Evolutionary conservation across 2,113 vertebrate species (phyloP), one percentile per base, ranked within the genome.

Genomic region (Cyprinus carpio): DNA sequence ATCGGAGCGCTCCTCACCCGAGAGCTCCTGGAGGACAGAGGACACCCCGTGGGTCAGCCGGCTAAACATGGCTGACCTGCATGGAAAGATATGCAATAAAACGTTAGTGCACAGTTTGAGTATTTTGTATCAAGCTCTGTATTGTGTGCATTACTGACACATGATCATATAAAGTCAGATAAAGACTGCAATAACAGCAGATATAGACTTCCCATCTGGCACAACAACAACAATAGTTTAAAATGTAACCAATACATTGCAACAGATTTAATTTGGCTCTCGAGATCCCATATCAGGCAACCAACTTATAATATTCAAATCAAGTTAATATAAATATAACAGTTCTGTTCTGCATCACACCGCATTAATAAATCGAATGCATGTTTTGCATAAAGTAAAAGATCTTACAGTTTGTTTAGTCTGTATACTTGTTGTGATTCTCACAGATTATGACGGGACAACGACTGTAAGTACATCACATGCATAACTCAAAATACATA

Each of bases 11-110:
- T 96, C 94, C 87, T 95, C 94, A 85, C 96, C 96, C 23, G 96
- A 97, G 76, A 98, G 92, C 89, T 99, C 97, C 84, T 98, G 96
- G 82, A 98, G 92, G 89, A 98, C 96, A 0, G 93, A 95, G 88
- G 86, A 96, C 81, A 92, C 88, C 11, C 92, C 92, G 75, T 92
- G 90, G 85, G 97, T 96, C 90, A 99, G 93, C 86, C 96, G 96
- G 62, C 95, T 98, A 18, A 99, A 92, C 97, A 98, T 99, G 92
- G 91, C 90, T 85, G 87, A 90, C 90, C 97, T 99, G 86, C 51
- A 87, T 88, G 31, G 54, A 84, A 84, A 81, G 2, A 80, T 27
- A 27, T 13, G 6, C 16, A 81, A 46, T 40, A 27, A 49, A 29
- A 49, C 23, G 15, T 25, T 69, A 23, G 31, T 71, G 34, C 31